These are phyloP conservation scores for Sclerurus mexicanus DNA, from an alignment of 2,113 vertebrate genomes.

Conservation along the genomic window DNA sequence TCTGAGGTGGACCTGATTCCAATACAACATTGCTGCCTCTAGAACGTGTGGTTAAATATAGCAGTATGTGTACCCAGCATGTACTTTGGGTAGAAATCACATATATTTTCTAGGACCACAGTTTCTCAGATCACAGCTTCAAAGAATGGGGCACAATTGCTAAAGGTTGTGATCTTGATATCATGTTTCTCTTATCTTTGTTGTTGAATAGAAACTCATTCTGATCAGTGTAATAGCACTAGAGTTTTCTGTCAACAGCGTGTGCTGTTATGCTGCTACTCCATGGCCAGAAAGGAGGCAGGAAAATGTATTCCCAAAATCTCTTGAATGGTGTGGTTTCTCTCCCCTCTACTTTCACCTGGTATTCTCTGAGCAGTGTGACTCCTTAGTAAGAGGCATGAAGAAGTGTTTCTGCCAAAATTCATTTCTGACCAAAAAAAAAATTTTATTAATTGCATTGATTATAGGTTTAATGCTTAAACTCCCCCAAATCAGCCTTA, in stretches of 20 bases:
- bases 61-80: not conserved
- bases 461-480: not conserved
- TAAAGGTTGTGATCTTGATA: not conserved
- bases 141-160: not conserved
- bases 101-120: not conserved
- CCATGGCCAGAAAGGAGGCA: not conserved
- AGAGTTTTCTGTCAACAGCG: not conserved
- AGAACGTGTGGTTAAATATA: accelerated
- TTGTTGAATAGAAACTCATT: not conserved
- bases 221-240: not conserved
- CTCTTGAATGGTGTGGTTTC: not conserved
- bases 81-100: not conserved
- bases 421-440: not conserved
- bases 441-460: not conserved
- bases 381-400: not conserved
- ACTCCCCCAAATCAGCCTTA: not conserved
- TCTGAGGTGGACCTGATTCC: not conserved
- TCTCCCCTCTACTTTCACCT: not conserved
- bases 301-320: not conserved
- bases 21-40: not conserved
- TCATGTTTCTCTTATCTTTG: not conserved
- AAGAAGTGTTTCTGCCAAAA: not conserved
- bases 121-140: not conserved
- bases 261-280: not conserved
- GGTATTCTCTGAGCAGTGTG: accelerated